phyloP scores from a whole-genome alignment of 2,113 vertebrate genomes.

The Plotosus lineatus region DNA sequence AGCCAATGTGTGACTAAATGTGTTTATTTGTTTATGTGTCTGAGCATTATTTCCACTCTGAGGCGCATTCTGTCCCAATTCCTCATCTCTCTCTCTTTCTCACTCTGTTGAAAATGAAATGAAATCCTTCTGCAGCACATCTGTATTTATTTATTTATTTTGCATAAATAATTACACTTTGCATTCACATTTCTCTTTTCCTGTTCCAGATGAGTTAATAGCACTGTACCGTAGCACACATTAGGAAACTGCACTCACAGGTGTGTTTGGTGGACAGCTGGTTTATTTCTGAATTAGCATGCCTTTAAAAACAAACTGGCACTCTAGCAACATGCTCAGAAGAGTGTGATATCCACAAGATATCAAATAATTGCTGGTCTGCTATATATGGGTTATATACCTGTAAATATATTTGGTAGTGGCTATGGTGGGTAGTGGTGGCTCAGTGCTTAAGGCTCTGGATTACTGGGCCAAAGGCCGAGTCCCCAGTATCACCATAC shows the following conservation, averaged over 20 bases:
- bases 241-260: background rate
- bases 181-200: background rate
- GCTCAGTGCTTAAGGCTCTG: background rate
- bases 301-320: conserved; percentile 44
- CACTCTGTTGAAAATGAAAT: conserved; percentile 68
- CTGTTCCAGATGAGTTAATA: background rate
- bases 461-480: background rate
- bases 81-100: conserved; percentile 61
- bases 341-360: background rate
- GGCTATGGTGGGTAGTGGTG: no score
- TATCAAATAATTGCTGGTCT: background rate
- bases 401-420: background rate
- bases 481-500: no score
- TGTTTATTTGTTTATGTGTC: conserved; percentile 19
- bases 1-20: conserved; percentile 36
- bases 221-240: background rate
- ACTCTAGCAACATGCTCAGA: background rate
- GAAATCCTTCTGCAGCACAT: conserved; percentile 53
- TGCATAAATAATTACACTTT: conserved; percentile 38
- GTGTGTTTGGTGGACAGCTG: conserved; percentile 49
- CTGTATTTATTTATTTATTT: conserved; percentile 57
- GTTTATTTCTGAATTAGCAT: conserved; percentile 38
- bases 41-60: background rate
- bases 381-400: background rate
- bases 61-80: conserved; percentile 41